Evolutionary conservation across 2,113 vertebrate species (phyloP).

Genomic region (Sterna hirundo): DNA sequence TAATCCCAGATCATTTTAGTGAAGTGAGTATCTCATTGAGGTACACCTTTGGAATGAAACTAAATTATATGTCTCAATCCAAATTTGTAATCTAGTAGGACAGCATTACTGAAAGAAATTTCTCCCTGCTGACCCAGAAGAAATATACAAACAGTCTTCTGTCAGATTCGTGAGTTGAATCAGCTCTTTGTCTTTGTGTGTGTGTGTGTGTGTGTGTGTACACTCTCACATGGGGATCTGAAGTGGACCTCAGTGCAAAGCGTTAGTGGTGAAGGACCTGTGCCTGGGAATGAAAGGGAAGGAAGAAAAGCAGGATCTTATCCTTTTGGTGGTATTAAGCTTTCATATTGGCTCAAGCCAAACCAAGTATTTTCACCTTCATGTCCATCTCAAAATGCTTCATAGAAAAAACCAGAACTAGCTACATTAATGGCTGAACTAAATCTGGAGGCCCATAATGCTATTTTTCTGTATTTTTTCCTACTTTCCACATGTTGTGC

Average conservation of each 20-base stretch:
- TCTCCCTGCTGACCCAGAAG: not conserved
- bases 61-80: not conserved
- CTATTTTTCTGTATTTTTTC: not conserved
- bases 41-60: not conserved
- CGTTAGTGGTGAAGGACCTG: not conserved
- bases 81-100: not conserved
- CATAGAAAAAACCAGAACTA: not conserved
- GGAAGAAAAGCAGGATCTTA: not conserved
- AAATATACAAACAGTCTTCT: not conserved
- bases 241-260: not conserved
- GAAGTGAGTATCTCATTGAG: not conserved
- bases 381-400: not conserved
- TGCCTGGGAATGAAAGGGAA: not conserved
- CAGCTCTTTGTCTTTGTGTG: not conserved
- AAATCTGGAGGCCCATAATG: not conserved
- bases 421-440: not conserved
- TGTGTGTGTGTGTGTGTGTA: too few species aligned
- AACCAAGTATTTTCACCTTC: not conserved
- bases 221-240: not conserved
- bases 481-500: not conserved
- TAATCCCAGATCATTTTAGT: not conserved
- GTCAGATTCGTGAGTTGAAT: not conserved
- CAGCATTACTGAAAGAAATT: not conserved
- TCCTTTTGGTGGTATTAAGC: not conserved
- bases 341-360: not conserved